Base-by-base conservation (phyloP, 1,140 invertebrate genomes). In the Thaumetopoea pityocampa region DNA sequence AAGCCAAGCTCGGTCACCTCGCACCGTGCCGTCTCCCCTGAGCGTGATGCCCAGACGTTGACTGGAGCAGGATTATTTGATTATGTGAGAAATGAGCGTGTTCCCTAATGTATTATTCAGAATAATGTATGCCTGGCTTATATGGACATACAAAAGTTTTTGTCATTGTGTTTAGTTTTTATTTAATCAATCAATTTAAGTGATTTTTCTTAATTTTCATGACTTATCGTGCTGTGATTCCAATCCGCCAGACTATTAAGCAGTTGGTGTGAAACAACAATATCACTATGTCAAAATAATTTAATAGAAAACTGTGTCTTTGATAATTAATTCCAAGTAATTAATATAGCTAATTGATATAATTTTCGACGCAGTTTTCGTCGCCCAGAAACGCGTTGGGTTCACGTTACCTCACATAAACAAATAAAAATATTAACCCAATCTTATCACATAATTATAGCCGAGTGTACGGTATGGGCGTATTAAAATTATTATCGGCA, bases 61-160 rank as follows among this genome's bases (percentile, higher is more conserved):
- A 48, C 40, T 62, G 44, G 45, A 48, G 42, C 23, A 42, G 36
- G 55, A 57, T 66, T 55, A 54, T 62, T 73, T 62, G 51, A 67
- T 73, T 65, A 56, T 48, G 59, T 67, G 65, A 57, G 51, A 59
- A 67, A 66, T 63, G 51, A 62, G 53, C 53, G 62, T 36, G 28
- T 28, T 50, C 27, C 46, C 46, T 36, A 32, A 41, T 44, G 28
- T 44, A 41, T 43, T 53, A 20, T 47, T 30, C 8, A 3, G 4
- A 8, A 7, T 24, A 28, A 10, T 14, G 9, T 24, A 7, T 24
- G 22, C n/a, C n/a, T n/a, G n/a, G n/a, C n/a, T n/a, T n/a, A n/a
- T n/a, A n/a, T n/a, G n/a, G n/a, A n/a, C n/a, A n/a, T n/a, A n/a
- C n/a, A n/a, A n/a, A n/a, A n/a, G n/a, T n/a, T n/a, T n/a, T n/a